These are phyloP conservation scores for Phacellophora camtschatica DNA, from an alignment of 30 jellyfish, hydroid and myxozoan species.

Conservation along the genomic window DNA sequence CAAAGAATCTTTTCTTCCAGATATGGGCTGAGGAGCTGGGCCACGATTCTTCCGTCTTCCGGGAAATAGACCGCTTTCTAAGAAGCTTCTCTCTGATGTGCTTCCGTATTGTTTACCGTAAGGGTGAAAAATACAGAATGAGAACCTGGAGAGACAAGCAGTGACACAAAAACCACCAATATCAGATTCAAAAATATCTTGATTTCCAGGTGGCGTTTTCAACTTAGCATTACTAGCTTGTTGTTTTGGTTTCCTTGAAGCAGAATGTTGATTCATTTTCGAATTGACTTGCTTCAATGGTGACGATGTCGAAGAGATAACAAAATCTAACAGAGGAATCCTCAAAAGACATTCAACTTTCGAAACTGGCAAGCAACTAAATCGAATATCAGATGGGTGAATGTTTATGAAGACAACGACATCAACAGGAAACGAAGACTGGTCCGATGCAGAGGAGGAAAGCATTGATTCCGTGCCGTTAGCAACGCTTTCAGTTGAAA, in stretches of 20 bases:
- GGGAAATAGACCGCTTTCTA: constrained; percentile 65
- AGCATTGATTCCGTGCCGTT: constrained; percentile 73
- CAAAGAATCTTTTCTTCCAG: constrained; percentile 94
- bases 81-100: constrained; percentile 64
- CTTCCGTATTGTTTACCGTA: constrained; percentile 92
- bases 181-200: constrained; percentile 32
- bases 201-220: not conserved
- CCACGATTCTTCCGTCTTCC: constrained; percentile 78
- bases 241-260: constrained; percentile 41
- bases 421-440: constrained; percentile 89
- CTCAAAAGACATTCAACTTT: constrained; percentile 91
- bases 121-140: constrained; percentile 95
- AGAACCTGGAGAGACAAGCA: constrained; percentile 84
- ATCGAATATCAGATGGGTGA: constrained; percentile 92
- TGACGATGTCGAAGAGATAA: constrained; percentile 76
- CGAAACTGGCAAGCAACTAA: constrained; percentile 90
- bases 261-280: not conserved
- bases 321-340: constrained; percentile 86
- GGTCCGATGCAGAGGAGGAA: constrained; percentile 79
- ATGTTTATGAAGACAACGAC: constrained; percentile 81
- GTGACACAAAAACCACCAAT: constrained; percentile 74
- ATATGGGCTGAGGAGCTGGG: constrained; percentile 77
- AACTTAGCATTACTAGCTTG: not conserved
- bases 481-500: constrained; percentile 38
- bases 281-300: constrained; percentile 4